Base-by-base conservation (phyloP, 2,888 invertebrate species). In the Eupelmus urozonus region DNA sequence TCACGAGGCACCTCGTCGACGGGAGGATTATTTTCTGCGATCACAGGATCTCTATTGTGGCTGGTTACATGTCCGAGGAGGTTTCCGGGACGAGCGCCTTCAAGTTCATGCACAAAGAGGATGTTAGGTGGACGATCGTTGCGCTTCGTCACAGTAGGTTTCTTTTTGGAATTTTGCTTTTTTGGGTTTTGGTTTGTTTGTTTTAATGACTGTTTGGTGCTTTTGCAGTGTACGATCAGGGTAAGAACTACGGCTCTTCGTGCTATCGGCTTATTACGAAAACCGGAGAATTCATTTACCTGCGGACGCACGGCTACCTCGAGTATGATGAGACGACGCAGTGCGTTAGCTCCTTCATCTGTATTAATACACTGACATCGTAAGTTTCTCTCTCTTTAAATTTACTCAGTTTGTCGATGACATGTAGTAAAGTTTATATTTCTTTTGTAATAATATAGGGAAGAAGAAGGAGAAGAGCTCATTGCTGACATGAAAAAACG, bases 11-110 rank as follows among this genome's bases (percentile, higher is more conserved):
- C 90, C 92, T 96, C 75, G 93, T 97, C 70, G 97, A 97, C 91
- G 97, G 97, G 0, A 93, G 95, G 62, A 97, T 98, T 82, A 94
- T 97, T 66, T 96, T 95, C 87, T 96, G 96, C 88, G 98, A 98
- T 89, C 97, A 97, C 88, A 93, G 97, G 86, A 96, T 97, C 86
- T 96, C 97, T 7, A 91, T 96, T 77, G 95, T 97, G 16, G 95
- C 96, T 72, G 97, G 97, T 2, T 96, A 96, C 87, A 94, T 97
- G 94, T 94, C 95, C 13, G 95, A 95, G 83, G 97, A 98, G 91
- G 95, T 97, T 0, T 93, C 94, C 11, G 97, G 97, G n/a, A 91
- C 94, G 78, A 96, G 95, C 81, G 97, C 97, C 11, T 98, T 97
- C 90, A 93, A 94, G 73, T 97, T 95, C 88, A 97, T 98, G 94